phyloP scores from a whole-genome alignment of 2,888 invertebrate genomes.

The Eledone cirrhosa region DNA sequence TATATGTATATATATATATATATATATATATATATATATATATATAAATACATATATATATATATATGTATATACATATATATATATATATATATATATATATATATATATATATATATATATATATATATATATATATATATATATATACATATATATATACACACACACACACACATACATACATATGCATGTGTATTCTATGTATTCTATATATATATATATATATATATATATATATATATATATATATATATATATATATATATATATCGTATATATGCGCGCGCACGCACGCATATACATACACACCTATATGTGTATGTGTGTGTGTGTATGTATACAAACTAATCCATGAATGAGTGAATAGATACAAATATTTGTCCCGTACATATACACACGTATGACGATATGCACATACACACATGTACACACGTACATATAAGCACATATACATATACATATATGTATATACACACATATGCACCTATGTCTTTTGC shows the following conservation, averaged over 20 bases:
- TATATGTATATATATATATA: too few species aligned
- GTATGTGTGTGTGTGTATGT: not conserved
- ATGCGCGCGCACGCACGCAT: not conserved
- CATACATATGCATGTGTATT: not conserved
- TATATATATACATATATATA: constrained; percentile 16
- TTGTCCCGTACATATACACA: too few species aligned
- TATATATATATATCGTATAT: not conserved
- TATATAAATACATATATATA: too few species aligned
- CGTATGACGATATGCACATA: too few species aligned
- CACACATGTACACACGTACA: too few species aligned
- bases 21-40: too few species aligned
- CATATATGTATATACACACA: too few species aligned
- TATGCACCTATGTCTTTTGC: too few species aligned
- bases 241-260: not conserved
- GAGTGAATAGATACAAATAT: too few species aligned
- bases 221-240: not conserved
- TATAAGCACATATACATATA: too few species aligned
- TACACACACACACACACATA: not conserved
- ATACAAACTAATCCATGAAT: not conserved
- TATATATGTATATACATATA: too few species aligned
- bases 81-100: not conserved
- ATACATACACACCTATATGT: not conserved
- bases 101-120: constrained; percentile 18
- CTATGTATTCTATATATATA: not conserved
- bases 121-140: constrained; percentile 22